A percentile compares a stretch with the other conserved stretches of the same genome.
These are phyloP conservation scores for Temnothorax curvispinosus DNA, from an alignment of 1,140 invertebrate genomes.

Conservation along the genomic window DNA sequence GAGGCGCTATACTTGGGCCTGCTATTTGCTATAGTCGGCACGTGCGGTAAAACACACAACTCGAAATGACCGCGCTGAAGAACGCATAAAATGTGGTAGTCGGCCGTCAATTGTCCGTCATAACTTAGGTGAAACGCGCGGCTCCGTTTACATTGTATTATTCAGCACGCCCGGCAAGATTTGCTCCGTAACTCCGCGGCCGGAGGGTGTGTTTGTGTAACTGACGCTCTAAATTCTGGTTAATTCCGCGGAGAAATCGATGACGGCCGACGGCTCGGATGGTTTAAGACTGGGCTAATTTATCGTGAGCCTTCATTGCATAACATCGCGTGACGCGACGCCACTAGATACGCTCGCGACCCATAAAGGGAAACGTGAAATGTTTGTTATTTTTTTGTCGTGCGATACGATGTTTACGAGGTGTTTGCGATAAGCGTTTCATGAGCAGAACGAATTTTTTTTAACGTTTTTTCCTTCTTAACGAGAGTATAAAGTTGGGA, in stretches of 20 bases:
- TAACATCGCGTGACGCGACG: constrained; percentile 48
- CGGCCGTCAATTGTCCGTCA: constrained; percentile 41
- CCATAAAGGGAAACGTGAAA: constrained; percentile 32
- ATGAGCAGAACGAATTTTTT: background rate
- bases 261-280: constrained; percentile 38
- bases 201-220: background rate
- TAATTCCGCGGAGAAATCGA: constrained; percentile 48
- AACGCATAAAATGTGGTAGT: constrained; percentile 14
- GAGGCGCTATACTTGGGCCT: background rate
- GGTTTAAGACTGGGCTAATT: constrained; percentile 51
- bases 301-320: constrained; percentile 33
- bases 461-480: background rate
- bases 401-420: background rate
- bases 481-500: background rate
- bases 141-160: constrained; percentile 5
- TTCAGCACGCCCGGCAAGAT: background rate
- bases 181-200: background rate
- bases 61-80: constrained; percentile 23
- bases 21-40: background rate
- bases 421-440: background rate
- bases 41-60: background rate
- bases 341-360: constrained; percentile 7
- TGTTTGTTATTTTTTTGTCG: constrained; percentile 20
- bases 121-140: constrained; percentile 14
- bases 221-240: constrained; percentile 56